phyloP scores from a whole-genome alignment of 2,113 vertebrate genomes.

The Corapipo altera region DNA sequence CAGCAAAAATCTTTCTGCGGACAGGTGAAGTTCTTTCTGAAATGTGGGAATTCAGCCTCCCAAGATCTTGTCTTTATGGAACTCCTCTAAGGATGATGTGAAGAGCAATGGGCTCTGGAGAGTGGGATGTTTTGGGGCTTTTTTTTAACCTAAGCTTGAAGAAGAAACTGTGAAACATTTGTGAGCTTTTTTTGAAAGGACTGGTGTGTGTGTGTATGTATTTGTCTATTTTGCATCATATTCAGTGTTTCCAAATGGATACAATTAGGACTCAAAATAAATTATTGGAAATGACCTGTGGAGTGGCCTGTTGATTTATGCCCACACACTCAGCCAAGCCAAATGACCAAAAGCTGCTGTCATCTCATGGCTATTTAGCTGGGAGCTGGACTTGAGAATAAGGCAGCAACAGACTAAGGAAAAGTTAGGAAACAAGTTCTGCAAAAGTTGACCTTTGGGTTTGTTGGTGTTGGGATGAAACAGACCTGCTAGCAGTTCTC shows the following conservation, averaged over 20 bases:
- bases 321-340: background rate
- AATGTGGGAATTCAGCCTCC: background rate
- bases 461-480: background rate
- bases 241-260: slow-evolving; percentile 20
- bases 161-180: background rate
- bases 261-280: slow-evolving; percentile 36
- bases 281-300: background rate
- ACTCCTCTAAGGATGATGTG: background rate
- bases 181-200: background rate
- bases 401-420: background rate
- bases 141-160: background rate
- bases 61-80: background rate
- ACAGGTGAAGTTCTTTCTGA: background rate
- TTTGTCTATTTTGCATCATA: background rate
- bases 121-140: background rate
- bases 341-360: background rate
- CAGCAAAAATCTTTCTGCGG: background rate
- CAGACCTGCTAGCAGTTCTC: background rate
- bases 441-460: background rate
- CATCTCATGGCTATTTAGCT: background rate
- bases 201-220: background rate
- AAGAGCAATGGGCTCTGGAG: background rate
- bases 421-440: background rate
- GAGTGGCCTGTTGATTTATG: slow-evolving; percentile 2
- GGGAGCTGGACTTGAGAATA: background rate